Base-by-base conservation (phyloP, 2,888 invertebrate genomes). In the Eudemis profundana region DNA sequence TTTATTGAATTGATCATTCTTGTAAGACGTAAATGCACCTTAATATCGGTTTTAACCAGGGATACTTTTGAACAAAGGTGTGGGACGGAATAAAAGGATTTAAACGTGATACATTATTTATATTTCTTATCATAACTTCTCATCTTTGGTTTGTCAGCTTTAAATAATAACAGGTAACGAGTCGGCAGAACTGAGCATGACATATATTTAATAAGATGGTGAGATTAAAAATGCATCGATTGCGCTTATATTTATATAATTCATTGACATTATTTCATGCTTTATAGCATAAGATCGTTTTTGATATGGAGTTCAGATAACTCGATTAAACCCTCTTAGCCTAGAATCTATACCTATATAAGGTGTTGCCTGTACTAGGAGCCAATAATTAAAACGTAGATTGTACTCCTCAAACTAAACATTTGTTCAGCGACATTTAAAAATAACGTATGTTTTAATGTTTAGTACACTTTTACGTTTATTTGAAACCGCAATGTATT, bases 51-150 rank as follows among this genome's bases (percentile, higher is more conserved):
- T 44, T 15, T 10, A 29, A 15, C 29, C 42, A 42, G 27, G 38
- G 19, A 44, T 33, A 23, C 53, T n/a, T 44, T 46, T 51, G 29
- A 33, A 29, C 46, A 46, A 36, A 38, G 46, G 36, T 53, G 46
- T 61, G 36, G 23, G 46, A 36, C 27, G 23, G 53, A 61, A 61
- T 53, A 38, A 61, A 61, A 53, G 36, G 44, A 38, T 27, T 23
- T 15, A 44, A 61, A 61, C 61, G 14, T 61, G 46, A 54, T 53
- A 53, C 44, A 61, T 61, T 46, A 61, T 36, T 61, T 61, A 46
- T 53, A 61, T 61, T 57, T 40, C 47, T 57, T 59, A 64, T 50
- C 57, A 64, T 57, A 50, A 49, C 42, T 64, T 38, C 21, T 50
- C 64, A 57, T 64, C 59, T 65, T 38, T 53, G 33, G 42, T 38